Evolutionary conservation across 2,797 vertebrate species (phyloP).

Genomic region (Acipenser ruthenus): DNA sequence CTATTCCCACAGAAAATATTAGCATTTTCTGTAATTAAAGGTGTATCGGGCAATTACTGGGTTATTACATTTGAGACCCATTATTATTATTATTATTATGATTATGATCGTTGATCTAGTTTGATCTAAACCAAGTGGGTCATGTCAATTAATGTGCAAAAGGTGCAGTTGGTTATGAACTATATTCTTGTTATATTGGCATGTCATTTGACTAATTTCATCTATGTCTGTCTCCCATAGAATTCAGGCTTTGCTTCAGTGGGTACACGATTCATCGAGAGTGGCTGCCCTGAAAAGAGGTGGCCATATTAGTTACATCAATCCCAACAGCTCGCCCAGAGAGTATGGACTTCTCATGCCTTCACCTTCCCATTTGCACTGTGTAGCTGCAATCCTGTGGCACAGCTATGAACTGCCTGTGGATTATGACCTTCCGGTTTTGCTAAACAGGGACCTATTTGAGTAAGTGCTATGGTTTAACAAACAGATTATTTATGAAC

Average conservation of each 20-base stretch:
- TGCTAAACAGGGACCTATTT: constrained; percentile 88
- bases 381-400: constrained; percentile 93
- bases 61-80: too few species aligned
- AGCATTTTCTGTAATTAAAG: too few species aligned
- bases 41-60: too few species aligned
- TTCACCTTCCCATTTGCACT: constrained; percentile 94
- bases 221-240: constrained; percentile 46
- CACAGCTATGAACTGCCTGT: constrained; percentile 95
- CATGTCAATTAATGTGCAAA: too few species aligned
- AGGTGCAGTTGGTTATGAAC: too few species aligned
- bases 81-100: too few species aligned
- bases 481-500: too few species aligned
- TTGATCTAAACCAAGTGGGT: too few species aligned
- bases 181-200: too few species aligned
- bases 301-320: constrained; percentile 61
- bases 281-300: constrained; percentile 83
- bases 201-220: too few species aligned
- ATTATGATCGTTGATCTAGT: too few species aligned
- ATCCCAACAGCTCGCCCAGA: constrained; percentile 59
- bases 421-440: constrained; percentile 84
- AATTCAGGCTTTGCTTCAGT: constrained; percentile 93
- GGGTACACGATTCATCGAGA: constrained; percentile 91
- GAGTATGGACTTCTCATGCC: constrained; percentile 97
- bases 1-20: too few species aligned
- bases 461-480: constrained; percentile 71